Percentiles rank a stretch among this genome's conserved stretches.
These are phyloP conservation scores for Chionomys nivalis DNA, from an alignment of 2,113 vertebrate species.

Conservation along the genomic window DNA sequence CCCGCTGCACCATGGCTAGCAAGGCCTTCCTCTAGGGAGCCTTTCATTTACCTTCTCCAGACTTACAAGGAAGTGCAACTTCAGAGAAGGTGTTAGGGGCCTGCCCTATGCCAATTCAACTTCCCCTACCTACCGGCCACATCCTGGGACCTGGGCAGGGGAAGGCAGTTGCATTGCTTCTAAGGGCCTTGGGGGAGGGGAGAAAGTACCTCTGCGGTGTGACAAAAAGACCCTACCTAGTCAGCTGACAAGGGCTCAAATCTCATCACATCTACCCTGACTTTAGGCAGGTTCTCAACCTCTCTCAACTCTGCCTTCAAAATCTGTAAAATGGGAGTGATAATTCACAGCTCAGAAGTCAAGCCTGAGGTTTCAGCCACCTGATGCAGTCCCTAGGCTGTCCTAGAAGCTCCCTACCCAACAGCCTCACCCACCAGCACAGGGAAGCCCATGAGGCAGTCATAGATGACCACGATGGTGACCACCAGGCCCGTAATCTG, in stretches of 20 bases:
- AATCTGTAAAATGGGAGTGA: neutral
- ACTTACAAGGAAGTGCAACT: neutral
- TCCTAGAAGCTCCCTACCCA: neutral
- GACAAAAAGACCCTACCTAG: neutral
- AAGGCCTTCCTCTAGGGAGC: neutral
- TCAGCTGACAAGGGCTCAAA: neutral
- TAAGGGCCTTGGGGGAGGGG: neutral
- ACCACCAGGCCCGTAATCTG: constrained; percentile 96
- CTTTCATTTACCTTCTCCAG: neutral
- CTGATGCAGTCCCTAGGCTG: neutral
- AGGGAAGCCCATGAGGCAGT: constrained; percentile 94
- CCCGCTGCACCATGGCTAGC: neutral
- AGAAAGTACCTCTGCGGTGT: neutral
- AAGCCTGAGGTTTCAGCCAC: neutral
- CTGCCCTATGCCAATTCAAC: neutral
- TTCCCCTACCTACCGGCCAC: neutral
- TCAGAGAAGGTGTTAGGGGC: neutral
- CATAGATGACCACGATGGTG: constrained; percentile 94
- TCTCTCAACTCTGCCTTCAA: neutral
- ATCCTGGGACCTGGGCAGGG: neutral
- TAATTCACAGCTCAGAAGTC: neutral
- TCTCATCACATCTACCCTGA: neutral
- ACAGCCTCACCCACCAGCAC: constrained; percentile 90
- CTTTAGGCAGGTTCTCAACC: neutral
- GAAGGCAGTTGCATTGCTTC: neutral